Percentiles rank a stretch among this genome's conserved stretches.
These are phyloP conservation scores for Andrena minutula DNA, from an alignment of 2,888 invertebrate species.

Conservation along the genomic window DNA sequence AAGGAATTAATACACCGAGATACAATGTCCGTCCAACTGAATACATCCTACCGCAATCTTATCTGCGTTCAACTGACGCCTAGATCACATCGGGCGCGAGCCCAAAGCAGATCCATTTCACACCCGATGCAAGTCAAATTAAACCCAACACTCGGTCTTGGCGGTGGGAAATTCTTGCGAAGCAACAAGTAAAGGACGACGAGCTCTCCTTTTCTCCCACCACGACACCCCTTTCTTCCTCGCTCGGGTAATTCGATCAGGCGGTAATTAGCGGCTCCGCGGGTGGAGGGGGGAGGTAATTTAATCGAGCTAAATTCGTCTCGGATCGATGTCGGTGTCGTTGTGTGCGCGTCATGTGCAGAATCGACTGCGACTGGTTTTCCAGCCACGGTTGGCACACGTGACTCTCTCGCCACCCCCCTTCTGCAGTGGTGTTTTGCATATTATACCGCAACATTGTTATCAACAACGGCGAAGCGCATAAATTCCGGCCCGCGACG, in stretches of 20 bases:
- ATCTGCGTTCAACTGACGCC: too few relatives aligned
- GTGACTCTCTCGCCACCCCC: slow-evolving; percentile 6
- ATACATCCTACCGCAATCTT: too few relatives aligned
- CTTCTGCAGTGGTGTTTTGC: slow-evolving; percentile 1
- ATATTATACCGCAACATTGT: slow-evolving; percentile 44
- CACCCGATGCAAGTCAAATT: too few relatives aligned
- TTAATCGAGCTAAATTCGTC: slow-evolving; percentile 30
- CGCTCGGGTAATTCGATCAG: slow-evolving; percentile 15
- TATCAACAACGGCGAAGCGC: slow-evolving; percentile 30
- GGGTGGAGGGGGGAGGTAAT: background rate
- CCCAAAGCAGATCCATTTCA: too few relatives aligned
- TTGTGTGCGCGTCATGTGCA: background rate
- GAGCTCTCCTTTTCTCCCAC: background rate
- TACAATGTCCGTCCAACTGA: too few relatives aligned
- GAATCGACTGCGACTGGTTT: slow-evolving; percentile 1
- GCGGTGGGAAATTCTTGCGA: background rate
- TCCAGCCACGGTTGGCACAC: background rate
- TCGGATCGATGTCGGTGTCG: slow-evolving; percentile 12
- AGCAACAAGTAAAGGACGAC: slow-evolving; percentile 41
- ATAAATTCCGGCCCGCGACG: slow-evolving; percentile 36
- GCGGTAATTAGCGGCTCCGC: slow-evolving; percentile 25
- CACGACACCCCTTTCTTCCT: background rate
- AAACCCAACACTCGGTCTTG: too few relatives aligned
- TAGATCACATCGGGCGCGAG: too few relatives aligned
- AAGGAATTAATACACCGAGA: background rate